Evolutionary conservation across 2,113 vertebrate species (phyloP), one percentile per base, ranked within the genome.

Genomic region (Microtus montanus): DNA sequence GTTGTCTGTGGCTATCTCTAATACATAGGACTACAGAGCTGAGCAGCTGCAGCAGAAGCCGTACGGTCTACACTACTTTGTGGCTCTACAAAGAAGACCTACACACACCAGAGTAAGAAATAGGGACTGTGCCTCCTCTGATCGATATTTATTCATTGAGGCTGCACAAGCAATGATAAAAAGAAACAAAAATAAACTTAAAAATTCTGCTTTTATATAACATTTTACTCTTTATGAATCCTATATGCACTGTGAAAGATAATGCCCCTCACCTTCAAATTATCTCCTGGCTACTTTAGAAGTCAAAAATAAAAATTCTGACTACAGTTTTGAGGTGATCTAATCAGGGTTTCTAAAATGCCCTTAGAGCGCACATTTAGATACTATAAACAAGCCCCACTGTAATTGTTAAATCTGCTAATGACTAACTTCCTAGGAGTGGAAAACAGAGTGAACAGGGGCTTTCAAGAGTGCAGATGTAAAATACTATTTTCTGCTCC

Each of bases 361-460:
- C 47, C 83, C 86, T 89, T 96, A 87, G 91, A 75, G 63, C 52
- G 73, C n/a, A 95, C 22, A 54, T 87, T 89, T 80, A 96, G 28
- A 28, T 20, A 83, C 74, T 84, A 89, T 92, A 96, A 96, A 91
- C 4, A 95, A 92, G 87, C 70, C 73, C 84, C 41, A 38, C 30
- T 66, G 54, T 38, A 90, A 91, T 64, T 95, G 92, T 92, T 91
- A 92, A 96, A 83, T 38, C 83, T 84, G 70, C 49, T 96, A 96
- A 97, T 96, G 82, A 97, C 87, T 94, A 91, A 97, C 70, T 96
- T 96, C 84, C 91, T 90, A n/a, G 38, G 52, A 77, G 30, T 90
- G 74, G 52, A 79, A 96, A 28, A 82, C 24, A 92, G 19, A 94
- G n/a, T 96, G 95, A 70, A 87, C 87, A 95, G 92, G 20, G 15